These are phyloP conservation scores for Anoplius nigerrimus DNA, from an alignment of 2,888 invertebrate genomes.

Conservation along the genomic window DNA sequence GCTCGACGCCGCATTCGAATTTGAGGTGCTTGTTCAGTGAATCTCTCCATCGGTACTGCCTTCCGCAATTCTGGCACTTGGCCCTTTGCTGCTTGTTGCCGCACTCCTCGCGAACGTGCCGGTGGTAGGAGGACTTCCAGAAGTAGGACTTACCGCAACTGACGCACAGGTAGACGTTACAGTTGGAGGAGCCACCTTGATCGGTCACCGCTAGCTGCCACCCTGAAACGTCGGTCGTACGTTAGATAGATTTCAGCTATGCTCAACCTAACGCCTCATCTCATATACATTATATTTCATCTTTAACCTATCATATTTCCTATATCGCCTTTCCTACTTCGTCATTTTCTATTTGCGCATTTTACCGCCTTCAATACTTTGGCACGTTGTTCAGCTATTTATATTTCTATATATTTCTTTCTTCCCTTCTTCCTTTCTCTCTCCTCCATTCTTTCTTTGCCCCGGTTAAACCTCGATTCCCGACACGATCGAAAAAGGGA, in stretches of 20 bases:
- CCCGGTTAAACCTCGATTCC: too few species aligned
- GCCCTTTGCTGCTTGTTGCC: constrained; percentile 54
- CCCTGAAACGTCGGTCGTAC: constrained; percentile 35
- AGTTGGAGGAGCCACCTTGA: neutral
- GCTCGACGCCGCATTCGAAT: constrained; percentile 42
- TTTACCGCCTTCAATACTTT: too few species aligned
- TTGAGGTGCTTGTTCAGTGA: constrained; percentile 40
- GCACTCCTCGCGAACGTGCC: constrained; percentile 65
- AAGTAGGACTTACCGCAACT: constrained; percentile 64
- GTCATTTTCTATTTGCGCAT: too few species aligned
- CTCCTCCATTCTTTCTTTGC: too few species aligned
- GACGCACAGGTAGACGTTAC: constrained; percentile 17
- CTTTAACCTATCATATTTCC: too few species aligned
- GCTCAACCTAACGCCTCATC: too few species aligned
- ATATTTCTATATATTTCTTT: too few species aligned
- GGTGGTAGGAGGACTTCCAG: constrained; percentile 62
- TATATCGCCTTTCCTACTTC: too few species aligned
- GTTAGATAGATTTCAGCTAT: neutral
- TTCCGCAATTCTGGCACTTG: constrained; percentile 41
- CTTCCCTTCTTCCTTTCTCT: too few species aligned
- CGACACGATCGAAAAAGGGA: too few species aligned
- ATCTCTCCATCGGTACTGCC: constrained; percentile 34
- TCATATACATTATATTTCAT: too few species aligned
- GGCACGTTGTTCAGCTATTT: too few species aligned
- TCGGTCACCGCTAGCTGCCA: constrained; percentile 17